Evolutionary conservation across 2,888 invertebrate species (phyloP), one percentile per base, ranked within the genome.

Genomic region (Phanerotoma sp.): DNA sequence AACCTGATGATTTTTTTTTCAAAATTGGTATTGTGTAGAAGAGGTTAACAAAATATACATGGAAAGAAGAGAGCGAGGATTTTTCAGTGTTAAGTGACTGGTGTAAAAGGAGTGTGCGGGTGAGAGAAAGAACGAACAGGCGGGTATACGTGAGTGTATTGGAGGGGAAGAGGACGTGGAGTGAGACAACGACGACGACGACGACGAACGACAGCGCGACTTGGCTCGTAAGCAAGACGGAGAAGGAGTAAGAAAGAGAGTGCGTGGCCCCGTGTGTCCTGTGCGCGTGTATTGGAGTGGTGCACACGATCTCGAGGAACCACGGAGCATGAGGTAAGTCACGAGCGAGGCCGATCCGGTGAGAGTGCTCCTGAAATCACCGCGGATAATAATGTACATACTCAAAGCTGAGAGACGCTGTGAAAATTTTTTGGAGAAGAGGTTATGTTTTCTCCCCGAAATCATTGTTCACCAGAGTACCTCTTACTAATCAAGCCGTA

Each of bases 241-340:
- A 44, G 53, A 51, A 53, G 50, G 56, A 48, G 51, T 37, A 42
- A 51, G 46, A 47, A 30, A 50, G 47, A 60, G 60, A 60, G 62
- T 58, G 60, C 58, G 57, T 55, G 51, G 54, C 61, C 59, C 59
- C 56, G 63, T 61, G 56, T 58, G 54, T 48, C 51, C 54, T 56
- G 58, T 45, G 28, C 11, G 32, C 37, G 33, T 56, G 51, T 52
- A 33, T 41, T 51, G 33, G 57, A 42, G 50, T 28, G 51, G 51
- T 53, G 35, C 56, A 54, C 54, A 61, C 58, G 58, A 57, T 56
- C 57, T 57, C 40, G 47, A 54, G 46, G 55, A 59, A 56, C 58
- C 60, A 54, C 63, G 53, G 59, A 60, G 60, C 61, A 63, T 63
- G 63, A 63, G 63, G 63, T 63, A 63, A 63, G 63, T 63, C 63